phyloP scores from a whole-genome alignment of 1,140 invertebrate species.

The Panagrolaimus sp. region DNA sequence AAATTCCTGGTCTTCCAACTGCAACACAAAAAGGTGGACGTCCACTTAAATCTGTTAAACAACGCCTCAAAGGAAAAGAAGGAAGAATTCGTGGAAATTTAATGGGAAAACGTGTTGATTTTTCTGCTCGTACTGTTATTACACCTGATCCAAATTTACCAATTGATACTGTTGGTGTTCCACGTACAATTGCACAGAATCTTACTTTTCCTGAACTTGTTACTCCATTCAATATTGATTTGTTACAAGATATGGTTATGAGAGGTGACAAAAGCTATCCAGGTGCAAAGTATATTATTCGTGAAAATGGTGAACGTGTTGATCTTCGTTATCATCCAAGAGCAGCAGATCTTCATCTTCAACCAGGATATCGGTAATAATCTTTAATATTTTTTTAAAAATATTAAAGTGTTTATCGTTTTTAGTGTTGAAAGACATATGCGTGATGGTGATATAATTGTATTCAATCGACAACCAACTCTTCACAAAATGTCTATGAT shows the following conservation, averaged over 20 bases:
- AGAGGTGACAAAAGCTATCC: slow-evolving; percentile 96
- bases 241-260: slow-evolving; percentile 88
- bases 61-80: slow-evolving; percentile 76
- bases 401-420: slow-evolving; percentile 8
- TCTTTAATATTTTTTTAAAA: slow-evolving; percentile 56
- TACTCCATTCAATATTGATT: slow-evolving; percentile 96
- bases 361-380: slow-evolving; percentile 86
- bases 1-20: slow-evolving; percentile 90
- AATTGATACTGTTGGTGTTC: slow-evolving; percentile 97
- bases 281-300: slow-evolving; percentile 96
- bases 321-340: slow-evolving; percentile 97
- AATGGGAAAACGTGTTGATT: slow-evolving; percentile 99
- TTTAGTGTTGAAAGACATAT: slow-evolving; percentile 82
- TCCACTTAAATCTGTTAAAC: slow-evolving; percentile 92
- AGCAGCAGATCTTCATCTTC: slow-evolving; percentile 91
- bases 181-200: slow-evolving; percentile 94
- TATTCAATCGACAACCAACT: slow-evolving; percentile 98
- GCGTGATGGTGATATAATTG: slow-evolving; percentile 92
- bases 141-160: slow-evolving; percentile 97
- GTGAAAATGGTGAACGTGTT: slow-evolving; percentile 96
- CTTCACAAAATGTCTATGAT: slow-evolving; percentile 99
- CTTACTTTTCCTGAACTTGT: slow-evolving; percentile 98
- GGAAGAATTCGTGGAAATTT: slow-evolving; percentile 95
- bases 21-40: slow-evolving; percentile 97
- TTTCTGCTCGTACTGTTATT: slow-evolving; percentile 97